Conservation (phyloP, 2,113 vertebrate genomes). For the Takifugu flavidus region DNA sequence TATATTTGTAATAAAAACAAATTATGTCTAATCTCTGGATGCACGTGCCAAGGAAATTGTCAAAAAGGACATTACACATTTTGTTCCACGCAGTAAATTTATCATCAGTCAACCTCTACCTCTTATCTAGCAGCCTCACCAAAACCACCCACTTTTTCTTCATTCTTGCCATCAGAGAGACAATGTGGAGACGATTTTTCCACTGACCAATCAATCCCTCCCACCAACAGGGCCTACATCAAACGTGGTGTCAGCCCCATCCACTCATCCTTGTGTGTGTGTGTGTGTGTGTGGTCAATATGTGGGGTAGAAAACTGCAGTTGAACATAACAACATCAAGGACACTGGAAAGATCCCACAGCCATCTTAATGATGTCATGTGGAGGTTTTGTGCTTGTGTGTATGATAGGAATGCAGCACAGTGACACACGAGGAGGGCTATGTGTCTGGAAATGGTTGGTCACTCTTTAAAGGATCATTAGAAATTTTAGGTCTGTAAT, state of each 20-base stretch:
- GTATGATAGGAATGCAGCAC: slow-evolving; percentile 25
- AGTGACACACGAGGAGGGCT: slow-evolving; percentile 2
- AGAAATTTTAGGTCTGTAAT: not conserved
- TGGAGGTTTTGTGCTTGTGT: slow-evolving; percentile 31
- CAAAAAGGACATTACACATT: slow-evolving; percentile 30
- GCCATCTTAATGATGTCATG: slow-evolving; percentile 52
- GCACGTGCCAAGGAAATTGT: slow-evolving; percentile 37
- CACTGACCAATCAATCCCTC: slow-evolving; percentile 39
- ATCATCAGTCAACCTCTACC: slow-evolving; percentile 28
- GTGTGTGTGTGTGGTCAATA: slow-evolving; percentile 8
- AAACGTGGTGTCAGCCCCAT: slow-evolving; percentile 51
- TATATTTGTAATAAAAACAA: not conserved
- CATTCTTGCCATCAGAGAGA: slow-evolving; percentile 42
- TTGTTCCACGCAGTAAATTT: slow-evolving; percentile 36
- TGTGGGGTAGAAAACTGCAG: slow-evolving; percentile 42
- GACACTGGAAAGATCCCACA: slow-evolving; percentile 43
- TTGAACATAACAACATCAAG: slow-evolving; percentile 54
- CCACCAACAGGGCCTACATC: slow-evolving; percentile 45
- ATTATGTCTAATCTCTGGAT: slow-evolving; percentile 19
- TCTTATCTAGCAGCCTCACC: slow-evolving; percentile 48
- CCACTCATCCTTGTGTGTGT: slow-evolving; percentile 42
- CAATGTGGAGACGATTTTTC: slow-evolving; percentile 55
- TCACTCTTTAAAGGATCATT: slow-evolving; percentile 8
- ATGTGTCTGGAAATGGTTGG: slow-evolving; percentile 25
- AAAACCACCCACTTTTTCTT: slow-evolving; percentile 44